phyloP scores from a whole-genome alignment of 2,797 vertebrate species.

The Rhinoraja longicauda region DNA sequence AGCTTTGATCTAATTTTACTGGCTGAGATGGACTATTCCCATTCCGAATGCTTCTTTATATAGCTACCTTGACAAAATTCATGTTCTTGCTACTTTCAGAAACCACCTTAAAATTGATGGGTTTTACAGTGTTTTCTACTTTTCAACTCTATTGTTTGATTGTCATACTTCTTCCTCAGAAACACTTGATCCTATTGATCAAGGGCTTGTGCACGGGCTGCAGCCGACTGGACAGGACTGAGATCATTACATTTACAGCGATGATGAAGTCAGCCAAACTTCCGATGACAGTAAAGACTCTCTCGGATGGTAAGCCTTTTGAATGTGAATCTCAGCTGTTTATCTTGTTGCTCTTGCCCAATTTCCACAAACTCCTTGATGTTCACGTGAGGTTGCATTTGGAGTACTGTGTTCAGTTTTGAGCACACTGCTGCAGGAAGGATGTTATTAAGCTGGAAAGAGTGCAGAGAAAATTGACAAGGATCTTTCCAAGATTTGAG shows the following conservation, averaged over 20 bases:
- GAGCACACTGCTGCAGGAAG: too few relatives aligned
- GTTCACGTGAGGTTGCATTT: not conserved
- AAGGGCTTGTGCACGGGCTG: constrained; percentile 95
- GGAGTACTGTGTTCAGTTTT: too few relatives aligned
- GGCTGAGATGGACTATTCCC: not conserved
- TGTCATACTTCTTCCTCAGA: constrained; percentile 56
- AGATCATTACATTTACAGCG: constrained; percentile 97
- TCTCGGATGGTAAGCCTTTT: constrained; percentile 80
- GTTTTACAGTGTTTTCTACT: not conserved
- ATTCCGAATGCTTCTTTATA: not conserved
- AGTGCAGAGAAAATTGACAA: too few relatives aligned
- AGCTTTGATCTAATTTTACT: too few relatives aligned
- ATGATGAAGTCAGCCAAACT: constrained; percentile 99
- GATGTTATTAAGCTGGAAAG: too few relatives aligned
- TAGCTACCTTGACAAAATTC: not conserved
- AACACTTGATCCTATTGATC: constrained; percentile 95
- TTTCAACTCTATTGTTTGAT: not conserved
- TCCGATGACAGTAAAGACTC: constrained; percentile 93
- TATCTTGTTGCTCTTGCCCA: not conserved
- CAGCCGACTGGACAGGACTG: constrained; percentile 92
- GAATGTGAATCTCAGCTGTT: not conserved
- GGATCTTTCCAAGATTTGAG: too few relatives aligned
- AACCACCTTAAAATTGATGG: not conserved
- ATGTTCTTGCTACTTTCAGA: not conserved
- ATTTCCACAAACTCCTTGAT: not conserved